Conservation (phyloP, 2,797 vertebrate species). For the Falco peregrinus region DNA sequence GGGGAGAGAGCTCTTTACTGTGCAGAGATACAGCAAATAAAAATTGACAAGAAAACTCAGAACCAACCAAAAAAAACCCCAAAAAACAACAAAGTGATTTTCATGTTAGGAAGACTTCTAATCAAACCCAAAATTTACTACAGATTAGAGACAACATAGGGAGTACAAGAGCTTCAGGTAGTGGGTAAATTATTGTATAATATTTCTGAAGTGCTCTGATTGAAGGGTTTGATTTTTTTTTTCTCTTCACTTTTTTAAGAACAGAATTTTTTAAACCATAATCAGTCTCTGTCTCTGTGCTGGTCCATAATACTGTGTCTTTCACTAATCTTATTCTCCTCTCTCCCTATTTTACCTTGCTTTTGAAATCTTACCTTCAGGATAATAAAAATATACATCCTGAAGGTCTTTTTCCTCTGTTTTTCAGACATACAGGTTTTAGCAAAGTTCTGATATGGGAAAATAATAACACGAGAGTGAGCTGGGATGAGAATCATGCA, state of each 20-base stretch:
- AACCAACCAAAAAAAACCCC: not conserved
- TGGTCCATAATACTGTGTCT: not conserved
- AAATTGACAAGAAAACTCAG: not conserved
- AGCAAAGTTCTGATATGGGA: not conserved
- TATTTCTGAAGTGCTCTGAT: not conserved
- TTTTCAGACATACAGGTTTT: not conserved
- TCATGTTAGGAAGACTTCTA: not conserved
- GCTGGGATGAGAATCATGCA: not conserved
- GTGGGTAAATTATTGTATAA: not conserved
- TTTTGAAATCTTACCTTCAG: slow-evolving; percentile 7
- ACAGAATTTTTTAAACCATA: not conserved
- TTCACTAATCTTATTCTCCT: slow-evolving; percentile 38
- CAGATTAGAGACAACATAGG: not conserved
- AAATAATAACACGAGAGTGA: not conserved
- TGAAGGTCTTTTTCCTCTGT: not conserved
- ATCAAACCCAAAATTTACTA: not conserved
- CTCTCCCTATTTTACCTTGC: not conserved
- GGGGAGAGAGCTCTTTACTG: not conserved
- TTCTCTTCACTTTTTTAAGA: not conserved
- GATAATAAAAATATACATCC: not conserved
- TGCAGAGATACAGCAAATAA: not conserved
- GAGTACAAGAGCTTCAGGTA: not conserved
- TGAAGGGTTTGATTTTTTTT: not conserved
- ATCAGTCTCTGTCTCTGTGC: slow-evolving; percentile 28
- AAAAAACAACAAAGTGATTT: not conserved